phyloP scores from a whole-genome alignment of 2,888 invertebrate species.

The Polymixis flavicincta region DNA sequence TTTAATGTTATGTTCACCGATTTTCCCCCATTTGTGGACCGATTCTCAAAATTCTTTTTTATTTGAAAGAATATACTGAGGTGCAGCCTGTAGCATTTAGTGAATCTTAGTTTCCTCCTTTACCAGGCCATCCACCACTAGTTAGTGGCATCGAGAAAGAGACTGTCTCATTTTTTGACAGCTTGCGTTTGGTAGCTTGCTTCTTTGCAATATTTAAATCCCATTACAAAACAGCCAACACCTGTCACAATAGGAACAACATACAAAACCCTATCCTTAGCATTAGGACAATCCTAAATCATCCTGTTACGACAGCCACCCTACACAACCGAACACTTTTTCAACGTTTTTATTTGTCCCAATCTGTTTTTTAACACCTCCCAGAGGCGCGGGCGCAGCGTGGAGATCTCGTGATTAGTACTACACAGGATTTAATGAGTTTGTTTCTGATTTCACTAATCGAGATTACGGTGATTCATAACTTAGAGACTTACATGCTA shows the following conservation, averaged over 20 bases:
- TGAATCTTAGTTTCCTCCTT: background rate
- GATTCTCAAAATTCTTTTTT: too few species aligned
- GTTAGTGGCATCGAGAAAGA: background rate
- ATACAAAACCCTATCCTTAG: background rate
- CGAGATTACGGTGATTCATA: conserved; percentile 65
- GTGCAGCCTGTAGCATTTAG: background rate
- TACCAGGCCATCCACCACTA: background rate
- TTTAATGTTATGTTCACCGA: too few species aligned
- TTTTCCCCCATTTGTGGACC: too few species aligned
- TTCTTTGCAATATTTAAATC: too few species aligned
- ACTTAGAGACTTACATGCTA: conserved; percentile 47
- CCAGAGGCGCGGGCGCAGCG: conserved; percentile 32
- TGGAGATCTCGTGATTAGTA: conserved; percentile 66
- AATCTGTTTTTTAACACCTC: conserved; percentile 81
- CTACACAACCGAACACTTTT: conserved; percentile 67
- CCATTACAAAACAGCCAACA: too few species aligned
- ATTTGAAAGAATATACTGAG: too few species aligned
- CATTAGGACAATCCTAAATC: background rate
- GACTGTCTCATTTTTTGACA: background rate
- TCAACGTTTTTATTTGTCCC: conserved; percentile 69
- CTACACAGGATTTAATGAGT: conserved; percentile 72
- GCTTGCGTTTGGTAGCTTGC: too few species aligned
- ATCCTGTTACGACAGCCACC: conserved; percentile 18
- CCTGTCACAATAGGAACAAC: too few species aligned
- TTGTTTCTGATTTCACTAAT: conserved; percentile 66